Conservation (phyloP, 2,797 vertebrate species). For the Spondyliosoma cantharus region DNA sequence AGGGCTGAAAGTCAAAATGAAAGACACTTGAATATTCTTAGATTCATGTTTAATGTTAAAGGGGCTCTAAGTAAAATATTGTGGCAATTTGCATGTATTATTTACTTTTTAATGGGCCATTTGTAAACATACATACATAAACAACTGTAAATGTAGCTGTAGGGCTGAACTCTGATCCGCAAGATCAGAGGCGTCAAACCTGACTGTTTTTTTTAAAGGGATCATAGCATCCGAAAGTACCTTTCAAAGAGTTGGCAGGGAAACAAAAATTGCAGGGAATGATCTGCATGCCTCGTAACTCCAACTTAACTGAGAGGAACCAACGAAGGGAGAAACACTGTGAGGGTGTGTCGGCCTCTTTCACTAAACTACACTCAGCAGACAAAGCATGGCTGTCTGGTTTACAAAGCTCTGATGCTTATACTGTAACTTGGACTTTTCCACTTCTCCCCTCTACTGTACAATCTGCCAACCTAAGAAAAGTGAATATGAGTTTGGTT, state of each 20-base stretch:
- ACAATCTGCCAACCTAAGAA: not conserved
- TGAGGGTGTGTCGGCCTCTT: slow-evolving; percentile 36
- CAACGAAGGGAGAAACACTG: slow-evolving; percentile 14
- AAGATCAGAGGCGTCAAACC: not conserved
- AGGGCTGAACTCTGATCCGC: not conserved
- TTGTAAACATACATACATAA: not conserved
- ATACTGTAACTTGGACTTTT: not conserved
- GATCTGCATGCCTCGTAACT: slow-evolving; percentile 6
- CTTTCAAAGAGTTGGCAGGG: not conserved
- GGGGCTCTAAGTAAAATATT: too few species aligned
- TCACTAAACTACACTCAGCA: slow-evolving; percentile 8
- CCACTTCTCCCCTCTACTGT: not conserved
- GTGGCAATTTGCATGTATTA: too few species aligned
- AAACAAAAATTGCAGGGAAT: not conserved
- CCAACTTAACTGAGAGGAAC: not conserved
- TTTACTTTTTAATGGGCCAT: too few species aligned
- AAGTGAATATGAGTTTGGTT: not conserved
- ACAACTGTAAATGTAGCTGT: not conserved
- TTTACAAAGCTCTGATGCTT: slow-evolving; percentile 1
- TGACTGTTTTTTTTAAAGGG: not conserved
- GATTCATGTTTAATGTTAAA: not conserved
- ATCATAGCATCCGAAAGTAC: not conserved
- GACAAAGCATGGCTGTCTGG: not conserved
- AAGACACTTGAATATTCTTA: not conserved
- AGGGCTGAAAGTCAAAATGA: not conserved